Evolutionary conservation across 2,113 vertebrate species (phyloP).

Genomic region (Erythrocebus patas): DNA sequence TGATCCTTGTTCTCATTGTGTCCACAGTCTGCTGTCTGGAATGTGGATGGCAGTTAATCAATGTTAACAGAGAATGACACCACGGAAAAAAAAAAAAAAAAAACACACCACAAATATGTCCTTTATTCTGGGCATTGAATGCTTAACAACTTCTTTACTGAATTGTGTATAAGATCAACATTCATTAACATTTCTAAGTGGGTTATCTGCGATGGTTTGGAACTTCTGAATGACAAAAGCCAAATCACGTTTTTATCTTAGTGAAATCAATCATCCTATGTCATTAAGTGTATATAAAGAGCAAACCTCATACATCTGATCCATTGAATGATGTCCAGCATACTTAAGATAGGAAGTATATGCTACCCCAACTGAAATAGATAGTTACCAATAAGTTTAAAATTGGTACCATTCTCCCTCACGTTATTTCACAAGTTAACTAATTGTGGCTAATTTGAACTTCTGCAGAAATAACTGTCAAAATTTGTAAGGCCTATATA

Average conservation of each 20-base stretch:
- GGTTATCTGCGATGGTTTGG: background rate
- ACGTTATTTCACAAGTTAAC: slow-evolving; percentile 1
- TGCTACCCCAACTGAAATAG: background rate
- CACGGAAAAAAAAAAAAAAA: background rate
- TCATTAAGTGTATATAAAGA: background rate
- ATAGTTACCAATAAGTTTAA: background rate
- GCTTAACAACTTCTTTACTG: background rate
- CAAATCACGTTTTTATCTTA: background rate
- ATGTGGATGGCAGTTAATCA: background rate
- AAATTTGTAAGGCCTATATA: background rate
- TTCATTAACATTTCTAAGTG: slow-evolving; percentile 23
- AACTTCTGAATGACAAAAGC: slow-evolving; percentile 20
- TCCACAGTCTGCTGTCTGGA: background rate
- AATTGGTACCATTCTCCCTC: background rate
- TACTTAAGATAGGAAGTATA: background rate
- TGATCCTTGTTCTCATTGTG: background rate
- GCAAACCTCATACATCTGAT: background rate
- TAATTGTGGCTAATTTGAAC: background rate
- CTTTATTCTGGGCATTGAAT: background rate
- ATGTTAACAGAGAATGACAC: background rate
- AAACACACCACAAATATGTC: background rate
- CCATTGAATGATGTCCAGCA: background rate
- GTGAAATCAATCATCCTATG: background rate
- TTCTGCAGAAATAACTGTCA: background rate
- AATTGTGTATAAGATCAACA: background rate